Evolutionary conservation across 2,113 vertebrate genomes (phyloP), one percentile per base, ranked within the genome.

Genomic region (Elephantulus edwardii): DNA sequence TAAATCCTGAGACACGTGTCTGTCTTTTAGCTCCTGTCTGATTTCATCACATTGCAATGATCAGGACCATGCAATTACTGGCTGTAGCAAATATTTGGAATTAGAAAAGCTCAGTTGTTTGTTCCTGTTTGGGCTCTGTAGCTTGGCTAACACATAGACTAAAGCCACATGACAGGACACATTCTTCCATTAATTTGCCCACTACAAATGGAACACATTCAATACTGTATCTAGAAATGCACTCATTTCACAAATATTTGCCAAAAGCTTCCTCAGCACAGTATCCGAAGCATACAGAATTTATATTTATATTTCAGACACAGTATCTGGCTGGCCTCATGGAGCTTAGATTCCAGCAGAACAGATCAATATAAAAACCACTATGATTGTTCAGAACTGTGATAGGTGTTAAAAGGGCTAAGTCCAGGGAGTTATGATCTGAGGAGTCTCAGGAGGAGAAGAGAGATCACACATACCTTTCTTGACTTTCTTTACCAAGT

Each of bases 121-220:
- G 79, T 90, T 91, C 83, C 88, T 88, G 90, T 95, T 80, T 92
- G 93, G 70, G 52, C 90, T 91, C 74, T 66, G 74, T 22, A 80
- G 85, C 90, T 76, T 76, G 79, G 86, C 79, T 83, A 77, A 74
- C 42, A 54, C 42, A 66, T 8, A 52, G 77, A 83, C 54, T 35
- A 50, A 44, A 88, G 81, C 72, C 94, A 91, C 1, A 13, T 89
- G 91, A 78, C 74, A 8, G 42, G 93, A 94, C 60, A 77, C 10
- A 72, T 42, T 54, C 72, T 91, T 66, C 72, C 71, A n/a, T 0
- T 71, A 80, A 90, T 54, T 0, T 68, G 56, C 82, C 82, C 46
- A 50, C 90, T 48, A 80, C 58, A 54, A 40, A 64, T 26, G 9
- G 46, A 85, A 42, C 12, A 24, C 17, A 38, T 83, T n/a, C 74